Percentiles rank a stretch among this genome's conserved stretches.
These are phyloP conservation scores for Masticophis lateralis DNA, from an alignment of 2,797 vertebrate genomes.

Conservation along the genomic window DNA sequence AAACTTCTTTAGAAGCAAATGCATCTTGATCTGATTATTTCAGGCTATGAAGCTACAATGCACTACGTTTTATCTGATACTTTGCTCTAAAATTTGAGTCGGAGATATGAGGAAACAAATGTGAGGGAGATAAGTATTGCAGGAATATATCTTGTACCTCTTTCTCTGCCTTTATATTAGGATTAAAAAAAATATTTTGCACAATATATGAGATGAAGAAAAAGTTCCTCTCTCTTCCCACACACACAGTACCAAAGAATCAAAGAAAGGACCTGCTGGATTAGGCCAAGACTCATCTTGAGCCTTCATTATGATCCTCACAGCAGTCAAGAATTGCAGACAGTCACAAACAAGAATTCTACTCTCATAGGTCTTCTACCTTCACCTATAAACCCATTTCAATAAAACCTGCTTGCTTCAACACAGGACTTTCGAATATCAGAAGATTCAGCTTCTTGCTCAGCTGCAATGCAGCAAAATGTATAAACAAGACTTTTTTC, in stretches of 20 bases:
- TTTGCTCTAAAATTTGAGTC: background rate
- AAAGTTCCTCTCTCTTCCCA: background rate
- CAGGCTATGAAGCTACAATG: background rate
- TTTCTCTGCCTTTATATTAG: background rate
- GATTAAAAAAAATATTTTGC: background rate
- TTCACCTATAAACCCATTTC: background rate
- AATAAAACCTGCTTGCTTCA: background rate
- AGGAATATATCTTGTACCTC: background rate
- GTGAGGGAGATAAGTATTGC: background rate
- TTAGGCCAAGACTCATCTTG: background rate
- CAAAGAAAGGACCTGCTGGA: background rate
- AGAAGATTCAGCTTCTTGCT: background rate
- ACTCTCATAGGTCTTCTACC: background rate
- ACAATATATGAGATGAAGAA: background rate
- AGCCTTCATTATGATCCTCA: background rate
- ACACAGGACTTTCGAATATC: background rate
- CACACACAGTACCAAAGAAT: background rate
- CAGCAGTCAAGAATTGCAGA: background rate
- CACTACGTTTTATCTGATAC: background rate
- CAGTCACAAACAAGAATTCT: background rate
- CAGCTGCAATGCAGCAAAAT: background rate
- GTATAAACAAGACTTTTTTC: background rate
- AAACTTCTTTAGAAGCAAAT: background rate
- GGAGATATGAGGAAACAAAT: background rate
- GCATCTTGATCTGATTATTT: background rate